Evolutionary conservation across 1,140 invertebrate species (phyloP).

Genomic region (Mercenaria mercenaria): DNA sequence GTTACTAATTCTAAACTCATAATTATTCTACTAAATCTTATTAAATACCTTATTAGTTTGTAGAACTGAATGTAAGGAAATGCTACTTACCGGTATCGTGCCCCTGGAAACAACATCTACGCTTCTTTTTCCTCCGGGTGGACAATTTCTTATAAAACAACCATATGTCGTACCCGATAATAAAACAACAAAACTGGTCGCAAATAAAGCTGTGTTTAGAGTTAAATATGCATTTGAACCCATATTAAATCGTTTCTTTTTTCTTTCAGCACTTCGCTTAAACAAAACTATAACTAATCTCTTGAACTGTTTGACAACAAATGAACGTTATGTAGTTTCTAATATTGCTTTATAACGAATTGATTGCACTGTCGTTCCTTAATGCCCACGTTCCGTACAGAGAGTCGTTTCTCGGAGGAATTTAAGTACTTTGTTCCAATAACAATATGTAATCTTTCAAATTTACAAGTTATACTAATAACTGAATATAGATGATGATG

Average conservation of each 20-base stretch:
- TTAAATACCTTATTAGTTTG: no score
- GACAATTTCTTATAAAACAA: conserved; percentile 82
- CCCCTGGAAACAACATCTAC: conserved; percentile 64
- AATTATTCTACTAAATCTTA: no score
- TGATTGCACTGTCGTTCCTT: background rate
- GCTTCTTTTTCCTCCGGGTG: conserved; percentile 79
- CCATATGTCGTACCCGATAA: background rate
- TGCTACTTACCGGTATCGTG: conserved; percentile 66
- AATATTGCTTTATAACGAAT: background rate
- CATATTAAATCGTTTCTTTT: background rate
- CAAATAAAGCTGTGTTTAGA: background rate
- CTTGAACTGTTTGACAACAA: background rate
- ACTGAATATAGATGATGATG: no score
- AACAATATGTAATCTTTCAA: background rate
- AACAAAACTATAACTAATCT: background rate
- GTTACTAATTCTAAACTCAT: no score
- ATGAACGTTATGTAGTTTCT: background rate
- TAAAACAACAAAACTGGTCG: background rate
- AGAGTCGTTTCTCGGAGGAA: background rate
- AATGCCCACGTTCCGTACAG: background rate
- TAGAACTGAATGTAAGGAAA: no score
- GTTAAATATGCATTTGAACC: background rate
- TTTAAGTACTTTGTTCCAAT: background rate
- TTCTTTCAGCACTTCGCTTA: background rate
- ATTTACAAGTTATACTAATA: no score